phyloP scores from a whole-genome alignment of 2,797 vertebrate genomes.

The Ctenopoma multispine region DNA sequence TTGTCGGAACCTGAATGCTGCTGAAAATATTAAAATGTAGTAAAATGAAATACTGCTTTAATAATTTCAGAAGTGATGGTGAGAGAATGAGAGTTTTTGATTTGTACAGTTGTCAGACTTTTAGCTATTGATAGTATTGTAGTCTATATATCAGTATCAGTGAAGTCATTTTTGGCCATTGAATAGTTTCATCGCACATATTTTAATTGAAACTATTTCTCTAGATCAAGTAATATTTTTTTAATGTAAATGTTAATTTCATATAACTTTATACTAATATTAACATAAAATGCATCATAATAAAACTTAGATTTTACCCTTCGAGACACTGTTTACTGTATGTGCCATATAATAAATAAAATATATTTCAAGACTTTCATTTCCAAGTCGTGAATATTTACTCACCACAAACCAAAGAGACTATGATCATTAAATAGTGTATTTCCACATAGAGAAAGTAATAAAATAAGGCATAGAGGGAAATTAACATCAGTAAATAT shows the following conservation, averaged over 20 bases:
- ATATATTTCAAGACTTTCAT: conserved; percentile 56
- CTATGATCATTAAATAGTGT: conserved; percentile 28
- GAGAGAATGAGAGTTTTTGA: conserved; percentile 41
- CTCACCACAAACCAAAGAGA: conserved; percentile 40
- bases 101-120: conserved; percentile 49
- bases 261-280: conserved; percentile 1
- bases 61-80: conserved; percentile 43
- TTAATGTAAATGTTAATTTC: conserved; percentile 3
- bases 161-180: conserved; percentile 1
- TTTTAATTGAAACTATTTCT: neutral
- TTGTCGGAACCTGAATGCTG: conserved; percentile 36
- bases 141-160: conserved; percentile 21
- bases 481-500: conserved; percentile 67
- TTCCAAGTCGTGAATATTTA: conserved; percentile 51
- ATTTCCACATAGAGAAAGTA: conserved; percentile 62
- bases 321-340: conserved; percentile 4
- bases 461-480: conserved; percentile 63
- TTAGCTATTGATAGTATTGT: conserved; percentile 22
- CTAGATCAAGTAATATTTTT: neutral
- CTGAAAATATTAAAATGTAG: conserved; percentile 37
- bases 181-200: conserved; percentile 1
- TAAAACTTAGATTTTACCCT: neutral
- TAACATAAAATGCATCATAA: conserved; percentile 7
- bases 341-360: conserved; percentile 20
- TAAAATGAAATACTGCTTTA: conserved; percentile 66